phyloP scores from a whole-genome alignment of 2,797 vertebrate genomes.

The Tragopan temminckii region DNA sequence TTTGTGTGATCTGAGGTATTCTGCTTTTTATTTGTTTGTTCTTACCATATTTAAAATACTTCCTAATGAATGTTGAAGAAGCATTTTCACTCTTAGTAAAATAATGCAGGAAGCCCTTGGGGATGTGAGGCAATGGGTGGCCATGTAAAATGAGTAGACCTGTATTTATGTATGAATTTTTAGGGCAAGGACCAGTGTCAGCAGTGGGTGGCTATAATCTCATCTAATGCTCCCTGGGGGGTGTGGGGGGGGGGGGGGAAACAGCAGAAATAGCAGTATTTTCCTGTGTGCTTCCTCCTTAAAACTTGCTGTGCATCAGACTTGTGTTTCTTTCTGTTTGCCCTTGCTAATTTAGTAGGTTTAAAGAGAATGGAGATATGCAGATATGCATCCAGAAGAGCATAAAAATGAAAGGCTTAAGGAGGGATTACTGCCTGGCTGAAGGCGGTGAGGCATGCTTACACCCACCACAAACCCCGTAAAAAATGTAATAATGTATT shows the following conservation, averaged over 20 bases:
- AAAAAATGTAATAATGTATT: not conserved
- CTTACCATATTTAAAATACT: slow-evolving; percentile 4
- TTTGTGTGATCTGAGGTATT: slow-evolving; percentile 9
- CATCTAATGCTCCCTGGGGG: not conserved
- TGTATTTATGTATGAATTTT: slow-evolving; percentile 26
- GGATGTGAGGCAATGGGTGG: slow-evolving; percentile 18
- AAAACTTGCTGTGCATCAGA: not conserved
- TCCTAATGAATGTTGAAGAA: slow-evolving; percentile 12
- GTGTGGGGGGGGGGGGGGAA: not conserved
- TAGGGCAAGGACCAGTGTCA: not conserved
- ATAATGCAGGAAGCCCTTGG: slow-evolving; percentile 25
- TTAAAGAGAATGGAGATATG: slow-evolving; percentile 36
- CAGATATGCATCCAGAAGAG: slow-evolving; percentile 16
- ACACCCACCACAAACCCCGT: not conserved
- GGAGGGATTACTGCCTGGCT: not conserved
- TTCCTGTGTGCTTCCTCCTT: not conserved
- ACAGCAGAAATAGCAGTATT: not conserved
- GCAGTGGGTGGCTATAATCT: slow-evolving; percentile 32
- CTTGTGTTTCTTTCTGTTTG: not conserved
- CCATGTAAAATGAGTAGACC: not conserved
- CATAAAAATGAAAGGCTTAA: not conserved
- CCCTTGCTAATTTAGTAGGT: not conserved
- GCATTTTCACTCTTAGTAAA: not conserved
- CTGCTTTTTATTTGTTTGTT: slow-evolving; percentile 32
- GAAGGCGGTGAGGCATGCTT: not conserved